Percentiles rank a stretch among this genome's conserved stretches.
Conservation (phyloP, 2,888 invertebrate genomes). For the Anagyrus pseudococci region DNA sequence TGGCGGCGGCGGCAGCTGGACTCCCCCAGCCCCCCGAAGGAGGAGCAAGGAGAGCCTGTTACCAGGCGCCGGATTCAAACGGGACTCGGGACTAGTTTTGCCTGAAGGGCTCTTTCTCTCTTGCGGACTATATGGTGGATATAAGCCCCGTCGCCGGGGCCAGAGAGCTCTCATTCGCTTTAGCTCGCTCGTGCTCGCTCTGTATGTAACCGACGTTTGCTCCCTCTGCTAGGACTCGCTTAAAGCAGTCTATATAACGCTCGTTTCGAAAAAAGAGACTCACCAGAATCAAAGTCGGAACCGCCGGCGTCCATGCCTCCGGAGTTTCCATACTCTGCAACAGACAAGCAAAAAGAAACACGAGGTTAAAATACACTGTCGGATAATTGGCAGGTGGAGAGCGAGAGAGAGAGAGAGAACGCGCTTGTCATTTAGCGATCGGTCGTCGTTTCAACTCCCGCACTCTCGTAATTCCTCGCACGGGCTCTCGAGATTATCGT, state of each 20-base stretch:
- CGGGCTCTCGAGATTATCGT: not conserved
- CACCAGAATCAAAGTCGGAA: slow-evolving; percentile 83
- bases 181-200: not conserved
- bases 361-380: not conserved
- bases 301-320: slow-evolving; percentile 81
- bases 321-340: slow-evolving; percentile 77
- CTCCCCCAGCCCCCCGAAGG: no score
- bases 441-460: no score
- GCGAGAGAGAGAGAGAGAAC: not conserved
- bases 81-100: slow-evolving; percentile 16
- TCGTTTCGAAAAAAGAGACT: no score
- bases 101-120: slow-evolving; percentile 1
- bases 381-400: not conserved
- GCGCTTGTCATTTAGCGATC: slow-evolving; percentile 21
- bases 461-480: no score
- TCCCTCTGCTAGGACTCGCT: no score
- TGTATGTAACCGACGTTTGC: no score
- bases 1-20: not conserved
- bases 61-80: slow-evolving; percentile 24
- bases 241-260: no score
- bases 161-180: no score
- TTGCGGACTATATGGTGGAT: not conserved
- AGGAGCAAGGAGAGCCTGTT: slow-evolving; percentile 28
- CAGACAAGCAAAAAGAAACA: slow-evolving; percentile 31
- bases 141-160: no score